Evolutionary conservation across 2,888 invertebrate genomes (phyloP).

Genomic region (Eurytoma californica): DNA sequence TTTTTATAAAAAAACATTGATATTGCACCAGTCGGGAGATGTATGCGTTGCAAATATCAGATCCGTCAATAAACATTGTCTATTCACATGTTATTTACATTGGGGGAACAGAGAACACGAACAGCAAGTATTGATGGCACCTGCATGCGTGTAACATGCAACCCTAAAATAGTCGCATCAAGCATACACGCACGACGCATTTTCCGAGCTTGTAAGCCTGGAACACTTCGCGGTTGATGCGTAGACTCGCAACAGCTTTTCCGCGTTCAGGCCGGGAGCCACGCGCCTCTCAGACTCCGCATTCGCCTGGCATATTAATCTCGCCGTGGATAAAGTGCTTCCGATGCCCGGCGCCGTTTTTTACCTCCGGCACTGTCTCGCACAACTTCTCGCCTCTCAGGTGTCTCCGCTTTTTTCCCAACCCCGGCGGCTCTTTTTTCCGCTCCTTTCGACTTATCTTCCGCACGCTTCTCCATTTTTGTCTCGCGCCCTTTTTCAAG

Average conservation of each 20-base stretch:
- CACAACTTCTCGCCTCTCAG: background rate
- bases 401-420: background rate
- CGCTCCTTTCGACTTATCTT: slow-evolving; percentile 28
- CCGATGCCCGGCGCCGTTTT: slow-evolving; percentile 57
- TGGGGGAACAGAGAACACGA: background rate
- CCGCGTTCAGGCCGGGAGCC: slow-evolving; percentile 55
- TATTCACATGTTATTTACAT: too few species aligned
- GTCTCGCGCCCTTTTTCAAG: background rate
- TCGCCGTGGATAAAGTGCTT: slow-evolving; percentile 64
- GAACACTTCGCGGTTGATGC: background rate
- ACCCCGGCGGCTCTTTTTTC: slow-evolving; percentile 4
- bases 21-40: too few species aligned
- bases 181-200: background rate
- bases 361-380: slow-evolving; percentile 2
- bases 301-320: slow-evolving; percentile 62
- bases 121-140: background rate
- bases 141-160: background rate
- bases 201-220: slow-evolving; percentile 1
- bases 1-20: too few species aligned
- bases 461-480: slow-evolving; percentile 18
- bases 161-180: slow-evolving; percentile 1
- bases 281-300: slow-evolving; percentile 1
- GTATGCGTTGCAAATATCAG: too few species aligned
- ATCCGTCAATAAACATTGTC: too few species aligned
- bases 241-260: slow-evolving; percentile 58